phyloP scores from a whole-genome alignment of 64 coral and sea anemone genomes.

The Pocillopora damicornis region DNA sequence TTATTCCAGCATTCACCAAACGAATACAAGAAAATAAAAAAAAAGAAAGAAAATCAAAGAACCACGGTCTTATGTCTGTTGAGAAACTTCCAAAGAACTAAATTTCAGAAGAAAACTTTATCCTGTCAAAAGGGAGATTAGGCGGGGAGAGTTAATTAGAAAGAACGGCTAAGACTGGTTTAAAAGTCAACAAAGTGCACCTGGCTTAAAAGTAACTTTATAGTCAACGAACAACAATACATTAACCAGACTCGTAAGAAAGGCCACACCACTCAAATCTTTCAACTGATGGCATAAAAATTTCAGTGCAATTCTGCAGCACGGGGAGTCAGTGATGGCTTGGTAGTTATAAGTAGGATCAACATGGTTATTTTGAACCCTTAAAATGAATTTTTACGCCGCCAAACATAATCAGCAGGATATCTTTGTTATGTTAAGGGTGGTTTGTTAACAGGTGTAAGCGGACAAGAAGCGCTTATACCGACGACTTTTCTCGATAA shows the following conservation, averaged over 20 bases:
- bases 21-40: no score
- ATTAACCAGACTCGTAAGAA: not conserved
- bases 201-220: not conserved
- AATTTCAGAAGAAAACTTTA: no score
- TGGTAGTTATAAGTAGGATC: not conserved
- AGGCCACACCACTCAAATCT: not conserved
- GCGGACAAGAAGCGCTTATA: not conserved
- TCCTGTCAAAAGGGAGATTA: no score
- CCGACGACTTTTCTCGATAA: not conserved
- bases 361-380: not conserved
- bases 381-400: not conserved
- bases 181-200: not conserved
- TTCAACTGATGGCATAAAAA: not conserved
- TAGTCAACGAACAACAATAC: not conserved
- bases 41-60: no score
- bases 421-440: conserved; percentile 7
- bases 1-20: no score
- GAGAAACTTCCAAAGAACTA: no score
- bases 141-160: no score
- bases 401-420: conserved; percentile 24
- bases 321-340: not conserved
- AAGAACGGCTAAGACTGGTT: not conserved
- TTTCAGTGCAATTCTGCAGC: not conserved
- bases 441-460: conserved; percentile 1
- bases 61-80: no score